These are phyloP conservation scores for Aldrovandia affinis DNA, from an alignment of 2,797 vertebrate species.

Conservation along the genomic window DNA sequence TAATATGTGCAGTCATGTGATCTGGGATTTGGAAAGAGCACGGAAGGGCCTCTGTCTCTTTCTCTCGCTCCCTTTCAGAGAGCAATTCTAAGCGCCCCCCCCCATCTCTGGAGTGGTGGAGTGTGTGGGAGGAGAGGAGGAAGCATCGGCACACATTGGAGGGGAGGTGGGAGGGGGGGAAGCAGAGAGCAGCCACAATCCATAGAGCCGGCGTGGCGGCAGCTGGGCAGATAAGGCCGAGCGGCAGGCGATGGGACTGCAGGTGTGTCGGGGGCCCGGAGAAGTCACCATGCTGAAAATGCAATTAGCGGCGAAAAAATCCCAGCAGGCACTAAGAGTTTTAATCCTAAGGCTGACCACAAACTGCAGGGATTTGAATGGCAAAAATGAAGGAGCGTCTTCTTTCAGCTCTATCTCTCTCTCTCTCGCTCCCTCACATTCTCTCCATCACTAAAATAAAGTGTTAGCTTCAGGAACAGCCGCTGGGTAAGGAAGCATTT, in stretches of 20 bases:
- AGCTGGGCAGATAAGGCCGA: too few species aligned
- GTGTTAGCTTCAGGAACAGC: neutral
- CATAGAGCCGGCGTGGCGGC: too few species aligned
- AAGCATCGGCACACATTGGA: neutral
- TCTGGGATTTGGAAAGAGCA: too few species aligned
- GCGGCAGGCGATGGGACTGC: neutral
- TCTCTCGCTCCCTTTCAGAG: too few species aligned
- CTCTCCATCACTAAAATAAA: neutral
- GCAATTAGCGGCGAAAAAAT: neutral
- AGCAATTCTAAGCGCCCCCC: too few species aligned
- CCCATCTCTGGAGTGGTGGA: too few species aligned
- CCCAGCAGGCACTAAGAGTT: neutral
- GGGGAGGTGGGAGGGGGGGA: too few species aligned
- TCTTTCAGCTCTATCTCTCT: neutral
- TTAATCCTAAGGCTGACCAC: neutral
- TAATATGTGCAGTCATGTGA: neutral
- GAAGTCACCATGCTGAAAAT: neutral
- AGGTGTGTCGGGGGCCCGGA: neutral
- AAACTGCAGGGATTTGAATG: neutral
- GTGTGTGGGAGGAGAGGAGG: neutral
- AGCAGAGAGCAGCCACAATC: too few species aligned
- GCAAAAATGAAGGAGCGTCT: neutral
- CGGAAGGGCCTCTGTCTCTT: too few species aligned
- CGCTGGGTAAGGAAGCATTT: neutral
- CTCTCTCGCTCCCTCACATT: neutral